Percentiles rank a stretch among this genome's conserved stretches.
These are phyloP conservation scores for Echinarachnius parma DNA, from an alignment of 53 echinoderm and acorn worm species.

Conservation along the genomic window DNA sequence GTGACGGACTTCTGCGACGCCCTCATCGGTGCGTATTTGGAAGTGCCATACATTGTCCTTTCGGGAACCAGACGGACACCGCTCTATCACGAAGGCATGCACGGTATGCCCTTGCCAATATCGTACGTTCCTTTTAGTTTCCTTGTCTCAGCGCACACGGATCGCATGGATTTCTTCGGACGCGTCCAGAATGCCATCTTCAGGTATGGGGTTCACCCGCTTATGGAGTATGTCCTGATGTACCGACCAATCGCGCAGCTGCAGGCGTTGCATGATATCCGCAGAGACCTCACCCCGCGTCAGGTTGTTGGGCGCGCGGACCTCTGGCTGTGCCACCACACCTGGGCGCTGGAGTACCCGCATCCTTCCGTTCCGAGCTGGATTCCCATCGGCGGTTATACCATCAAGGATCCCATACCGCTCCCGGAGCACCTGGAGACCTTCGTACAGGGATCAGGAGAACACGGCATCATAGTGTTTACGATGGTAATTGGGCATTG, in stretches of 20 bases:
- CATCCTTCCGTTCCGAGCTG: slow-evolving; percentile 57
- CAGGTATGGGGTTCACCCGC: neutral
- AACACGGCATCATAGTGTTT: slow-evolving; percentile 21
- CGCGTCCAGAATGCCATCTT: slow-evolving; percentile 21
- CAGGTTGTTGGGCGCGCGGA: slow-evolving; percentile 36
- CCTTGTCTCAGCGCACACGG: neutral
- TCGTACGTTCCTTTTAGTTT: slow-evolving; percentile 48
- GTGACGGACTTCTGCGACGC: slow-evolving; percentile 18
- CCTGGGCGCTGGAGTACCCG: slow-evolving; percentile 59
- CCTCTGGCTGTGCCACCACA: slow-evolving; percentile 54
- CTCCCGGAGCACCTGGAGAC: slow-evolving; percentile 26
- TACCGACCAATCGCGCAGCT: neutral
- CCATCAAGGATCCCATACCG: slow-evolving; percentile 18
- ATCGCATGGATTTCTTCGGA: slow-evolving; percentile 44
- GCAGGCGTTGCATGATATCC: slow-evolving; percentile 26
- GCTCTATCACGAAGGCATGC: slow-evolving; percentile 14
- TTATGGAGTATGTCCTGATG: neutral
- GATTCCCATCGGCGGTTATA: slow-evolving; percentile 36
- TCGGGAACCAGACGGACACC: slow-evolving; percentile 2
- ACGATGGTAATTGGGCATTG: slow-evolving; percentile 6
- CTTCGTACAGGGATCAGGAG: slow-evolving; percentile 35
- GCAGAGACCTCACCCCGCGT: slow-evolving; percentile 34
- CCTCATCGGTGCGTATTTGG: slow-evolving; percentile 29
- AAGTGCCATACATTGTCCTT: slow-evolving; percentile 33
- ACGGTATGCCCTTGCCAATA: slow-evolving; percentile 39